These are phyloP conservation scores for Phainopepla nitens DNA, from an alignment of 2,113 vertebrate genomes.

Conservation along the genomic window DNA sequence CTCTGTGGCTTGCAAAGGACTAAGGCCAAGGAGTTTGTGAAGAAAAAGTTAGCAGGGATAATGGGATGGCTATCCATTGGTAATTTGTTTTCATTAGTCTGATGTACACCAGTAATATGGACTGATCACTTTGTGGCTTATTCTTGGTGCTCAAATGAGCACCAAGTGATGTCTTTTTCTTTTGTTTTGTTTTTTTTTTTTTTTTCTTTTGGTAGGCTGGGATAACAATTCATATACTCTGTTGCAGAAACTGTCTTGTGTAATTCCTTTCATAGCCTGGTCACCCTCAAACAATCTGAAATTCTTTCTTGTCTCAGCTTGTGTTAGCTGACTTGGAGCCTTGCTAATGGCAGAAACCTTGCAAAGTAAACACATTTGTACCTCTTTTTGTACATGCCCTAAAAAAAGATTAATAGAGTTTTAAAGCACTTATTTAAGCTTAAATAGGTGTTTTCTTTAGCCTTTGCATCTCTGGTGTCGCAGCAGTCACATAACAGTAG, in stretches of 20 bases:
- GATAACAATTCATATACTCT: not conserved
- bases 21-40: not conserved
- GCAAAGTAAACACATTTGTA: not conserved
- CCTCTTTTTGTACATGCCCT: not conserved
- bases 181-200: not conserved
- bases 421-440: not conserved
- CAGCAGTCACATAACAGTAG: not conserved
- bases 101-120: not conserved
- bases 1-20: not conserved
- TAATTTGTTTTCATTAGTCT: not conserved
- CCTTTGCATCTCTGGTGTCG: not conserved
- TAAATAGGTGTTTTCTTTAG: not conserved
- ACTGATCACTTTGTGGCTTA: not conserved
- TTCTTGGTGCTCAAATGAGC: not conserved
- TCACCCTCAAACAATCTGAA: not conserved
- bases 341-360: not conserved
- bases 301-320: not conserved
- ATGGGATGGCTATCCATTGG: fast-evolving
- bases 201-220: not conserved
- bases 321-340: not conserved
- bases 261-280: not conserved
- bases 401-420: not conserved
- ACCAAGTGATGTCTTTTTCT: not conserved
- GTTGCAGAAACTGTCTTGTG: not conserved
- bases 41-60: not conserved